Evolutionary conservation across 1,140 invertebrate genomes (phyloP), one percentile per base, ranked within the genome.

Genomic region (Drosophila burlai): DNA sequence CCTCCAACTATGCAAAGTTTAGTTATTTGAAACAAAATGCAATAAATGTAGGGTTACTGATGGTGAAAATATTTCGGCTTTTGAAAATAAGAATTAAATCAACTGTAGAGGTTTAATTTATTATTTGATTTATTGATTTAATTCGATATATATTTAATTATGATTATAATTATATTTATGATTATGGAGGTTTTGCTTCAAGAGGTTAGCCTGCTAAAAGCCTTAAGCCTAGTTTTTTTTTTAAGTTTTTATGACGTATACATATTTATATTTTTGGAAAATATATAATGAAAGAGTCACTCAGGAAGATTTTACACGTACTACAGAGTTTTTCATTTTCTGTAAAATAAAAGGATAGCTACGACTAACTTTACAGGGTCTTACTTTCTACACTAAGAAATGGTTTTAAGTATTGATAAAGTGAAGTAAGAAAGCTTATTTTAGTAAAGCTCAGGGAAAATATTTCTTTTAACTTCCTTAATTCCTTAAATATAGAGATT

Each of bases 1-100:
- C 36, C 24, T 47, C 15, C 10, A 68, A n/a, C 7, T 66, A 36
- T 55, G 57, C 26, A n/a, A 16, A 50, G 13, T 31, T 52, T 31
- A 16, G n/a, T 21, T 26, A 9, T 24, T 34, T 38, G 8, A 24
- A 55, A n/a, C 2, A 15, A 36, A 3, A 11, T 24, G 18, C 11
- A 18, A 50, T 13, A 4, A 13, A 16, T 4, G 4, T 8, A 0
- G 15, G 16, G 15, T 16, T 11, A 13, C 3, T 54, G 16, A 7
- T 50, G n/a, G 15, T 9, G n/a, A 0, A 4, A 16, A 7, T 11
- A 52, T 29, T 49, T 24, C 1, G 0, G 6, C 1, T 11, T 21
- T 6, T 0, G 15, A 4, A 34, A 34, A 31, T 10, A 31, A 11
- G 2, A 34, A 10, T 34, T 11, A 11, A 34, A 34, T 34, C 10